A percentile compares a stretch with the other conserved stretches of the same genome.
phyloP scores from a whole-genome alignment of 2,888 invertebrate species.

The Atrina japonica region DNA sequence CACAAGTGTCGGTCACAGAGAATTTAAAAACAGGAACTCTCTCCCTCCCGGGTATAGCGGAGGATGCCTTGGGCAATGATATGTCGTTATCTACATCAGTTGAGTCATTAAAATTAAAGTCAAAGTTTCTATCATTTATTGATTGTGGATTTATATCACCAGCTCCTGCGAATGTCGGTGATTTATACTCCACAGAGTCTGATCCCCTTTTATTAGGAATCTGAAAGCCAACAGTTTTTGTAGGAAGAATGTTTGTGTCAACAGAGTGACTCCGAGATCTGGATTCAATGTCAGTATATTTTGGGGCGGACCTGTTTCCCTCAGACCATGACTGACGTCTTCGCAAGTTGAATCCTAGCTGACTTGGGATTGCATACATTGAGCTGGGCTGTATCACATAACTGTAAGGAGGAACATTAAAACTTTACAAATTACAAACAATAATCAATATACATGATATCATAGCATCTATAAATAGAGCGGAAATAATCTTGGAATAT shows the following conservation, averaged over 20 bases:
- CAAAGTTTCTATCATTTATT: neutral
- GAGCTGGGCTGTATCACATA: slow-evolving; percentile 75
- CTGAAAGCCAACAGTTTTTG: slow-evolving; percentile 10
- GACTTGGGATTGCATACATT: slow-evolving; percentile 71
- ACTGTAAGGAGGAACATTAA: no score
- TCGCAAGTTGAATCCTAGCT: slow-evolving; percentile 41
- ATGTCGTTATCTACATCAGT: neutral
- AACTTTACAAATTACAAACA: no score
- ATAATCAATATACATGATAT: no score
- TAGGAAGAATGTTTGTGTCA: neutral
- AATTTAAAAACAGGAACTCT: slow-evolving; percentile 6
- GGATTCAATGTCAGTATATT: neutral
- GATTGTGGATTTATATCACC: neutral
- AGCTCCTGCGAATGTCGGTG: neutral
- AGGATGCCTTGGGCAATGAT: slow-evolving; percentile 12
- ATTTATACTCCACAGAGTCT: neutral
- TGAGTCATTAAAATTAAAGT: neutral
- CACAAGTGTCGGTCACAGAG: neutral
- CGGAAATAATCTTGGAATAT: no score
- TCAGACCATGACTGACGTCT: slow-evolving; percentile 31
- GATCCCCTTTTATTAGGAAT: neutral
- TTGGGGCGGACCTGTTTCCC: slow-evolving; percentile 4
- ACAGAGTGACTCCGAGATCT: slow-evolving; percentile 13
- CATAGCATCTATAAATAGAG: no score
- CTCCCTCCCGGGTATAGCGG: slow-evolving; percentile 6